Evolutionary conservation across 2,888 invertebrate genomes (phyloP), one percentile per base, ranked within the genome.

Genomic region (Sipha maydis): DNA sequence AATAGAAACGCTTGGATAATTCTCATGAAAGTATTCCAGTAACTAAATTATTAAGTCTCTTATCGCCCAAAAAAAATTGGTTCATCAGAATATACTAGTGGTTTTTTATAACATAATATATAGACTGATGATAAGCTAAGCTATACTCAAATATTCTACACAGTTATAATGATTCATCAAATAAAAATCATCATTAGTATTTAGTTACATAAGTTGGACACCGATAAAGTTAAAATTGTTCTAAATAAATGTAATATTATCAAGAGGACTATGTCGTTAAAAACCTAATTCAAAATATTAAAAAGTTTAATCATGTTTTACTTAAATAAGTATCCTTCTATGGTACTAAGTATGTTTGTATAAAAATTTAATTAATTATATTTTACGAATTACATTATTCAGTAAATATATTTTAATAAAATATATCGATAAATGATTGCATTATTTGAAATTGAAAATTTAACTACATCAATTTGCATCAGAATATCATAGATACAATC

Each of bases 31-130:
- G 14, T 9, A 69, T 77, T 76, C 25, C 76, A 7, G 31, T 76
- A 48, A 67, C 76, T 25, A 67, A 76, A 77, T 85, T 67, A 85
- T 76, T 61, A 17, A 84, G 34, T 84, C 76, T 41, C 28, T 31
- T 34, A 5, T 67, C 25, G 54, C 7, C 17, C 17, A 21, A 77
- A 67, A 84, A 67, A 56, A 31, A 77, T 56, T 54, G 17, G 28
- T 19, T 56, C 75, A 31, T 56, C 19, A 17, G 69, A 14, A 56
- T 83, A 56, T 25, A n/a, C 54, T 11, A 8, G n/a, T 28, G 56
- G 56, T 25, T 34, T 73, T 56, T 21, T 54, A 73, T n/a, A 56
- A 56, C 38, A 41, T 54, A 75, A 25, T 17, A 28, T 31, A 38
- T 8, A 8, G 7, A 25, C 75, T 76, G 21, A 2, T 84, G 75